Percentiles rank a stretch among this genome's conserved stretches.
phyloP scores from a whole-genome alignment of 2,888 invertebrate genomes.

The Nowickia ferox region DNA sequence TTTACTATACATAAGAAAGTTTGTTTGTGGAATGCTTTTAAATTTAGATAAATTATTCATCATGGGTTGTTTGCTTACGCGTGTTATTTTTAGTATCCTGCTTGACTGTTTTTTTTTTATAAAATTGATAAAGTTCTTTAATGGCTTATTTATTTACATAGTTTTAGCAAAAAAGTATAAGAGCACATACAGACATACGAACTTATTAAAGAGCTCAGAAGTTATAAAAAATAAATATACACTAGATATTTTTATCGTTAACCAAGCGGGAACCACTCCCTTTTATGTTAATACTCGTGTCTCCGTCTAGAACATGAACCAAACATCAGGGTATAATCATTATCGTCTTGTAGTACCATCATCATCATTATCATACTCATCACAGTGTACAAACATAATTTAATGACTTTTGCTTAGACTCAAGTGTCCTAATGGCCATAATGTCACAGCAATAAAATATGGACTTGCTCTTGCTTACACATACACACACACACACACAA shows the following conservation, averaged over 20 bases:
- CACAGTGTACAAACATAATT: slow-evolving; percentile 34
- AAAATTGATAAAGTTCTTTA: not conserved
- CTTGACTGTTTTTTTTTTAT: not conserved
- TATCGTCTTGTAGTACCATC: not conserved
- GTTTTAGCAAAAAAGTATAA: not conserved
- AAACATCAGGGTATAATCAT: slow-evolving; percentile 1
- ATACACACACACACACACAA: not conserved
- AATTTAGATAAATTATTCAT: too few species aligned
- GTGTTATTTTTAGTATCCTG: not conserved
- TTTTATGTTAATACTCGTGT: slow-evolving; percentile 44
- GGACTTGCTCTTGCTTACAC: not conserved
- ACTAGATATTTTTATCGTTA: not conserved
- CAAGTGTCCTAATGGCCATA: slow-evolving; percentile 57
- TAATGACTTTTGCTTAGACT: slow-evolving; percentile 55
- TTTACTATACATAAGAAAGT: too few species aligned
- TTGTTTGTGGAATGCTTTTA: too few species aligned
- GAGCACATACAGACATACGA: too few species aligned
- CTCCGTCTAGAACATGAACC: not conserved
- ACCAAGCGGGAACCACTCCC: slow-evolving; percentile 32
- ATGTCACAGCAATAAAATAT: slow-evolving; percentile 46
- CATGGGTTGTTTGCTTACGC: not conserved
- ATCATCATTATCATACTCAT: slow-evolving; percentile 21
- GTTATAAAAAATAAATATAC: not conserved
- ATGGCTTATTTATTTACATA: not conserved
- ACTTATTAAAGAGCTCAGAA: not conserved